Evolutionary conservation across 2,888 invertebrate species (phyloP).

Genomic region (Zeuzera pyrina): DNA sequence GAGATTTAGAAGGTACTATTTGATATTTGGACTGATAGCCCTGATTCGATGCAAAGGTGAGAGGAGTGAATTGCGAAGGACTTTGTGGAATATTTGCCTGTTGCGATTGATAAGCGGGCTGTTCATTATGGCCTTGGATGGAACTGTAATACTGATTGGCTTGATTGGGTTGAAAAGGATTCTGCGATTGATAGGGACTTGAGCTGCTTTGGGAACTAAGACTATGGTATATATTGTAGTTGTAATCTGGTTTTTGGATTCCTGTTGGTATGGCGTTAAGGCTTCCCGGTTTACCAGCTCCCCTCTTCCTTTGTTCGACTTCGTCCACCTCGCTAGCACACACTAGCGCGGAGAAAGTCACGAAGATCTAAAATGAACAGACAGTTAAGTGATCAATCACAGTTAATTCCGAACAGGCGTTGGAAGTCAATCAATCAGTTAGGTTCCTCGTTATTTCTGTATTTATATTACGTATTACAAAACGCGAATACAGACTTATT

Average conservation of each 20-base stretch:
- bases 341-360: constrained; percentile 43
- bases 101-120: constrained; percentile 25
- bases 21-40: constrained; percentile 63
- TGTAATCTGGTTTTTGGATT: constrained; percentile 60
- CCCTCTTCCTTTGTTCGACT: constrained; percentile 57
- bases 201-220: constrained; percentile 29
- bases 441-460: constrained; percentile 9
- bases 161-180: constrained; percentile 57
- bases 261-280: constrained; percentile 56
- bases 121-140: constrained; percentile 27
- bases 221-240: constrained; percentile 53
- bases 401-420: constrained; percentile 22
- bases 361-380: constrained; percentile 44
- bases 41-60: constrained; percentile 52
- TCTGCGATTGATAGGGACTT: constrained; percentile 34
- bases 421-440: constrained; percentile 35
- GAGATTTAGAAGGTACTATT: constrained; percentile 43
- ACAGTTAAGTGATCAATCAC: constrained; percentile 26
- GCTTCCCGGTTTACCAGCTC: constrained; percentile 44
- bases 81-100: constrained; percentile 38
- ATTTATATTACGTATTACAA: too few relatives aligned
- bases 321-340: constrained; percentile 51
- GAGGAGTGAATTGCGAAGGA: constrained; percentile 46
- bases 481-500: too few relatives aligned
- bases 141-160: constrained; percentile 44